phyloP scores from a whole-genome alignment of 2,797 vertebrate genomes.

The Threskiornis aethiopicus region DNA sequence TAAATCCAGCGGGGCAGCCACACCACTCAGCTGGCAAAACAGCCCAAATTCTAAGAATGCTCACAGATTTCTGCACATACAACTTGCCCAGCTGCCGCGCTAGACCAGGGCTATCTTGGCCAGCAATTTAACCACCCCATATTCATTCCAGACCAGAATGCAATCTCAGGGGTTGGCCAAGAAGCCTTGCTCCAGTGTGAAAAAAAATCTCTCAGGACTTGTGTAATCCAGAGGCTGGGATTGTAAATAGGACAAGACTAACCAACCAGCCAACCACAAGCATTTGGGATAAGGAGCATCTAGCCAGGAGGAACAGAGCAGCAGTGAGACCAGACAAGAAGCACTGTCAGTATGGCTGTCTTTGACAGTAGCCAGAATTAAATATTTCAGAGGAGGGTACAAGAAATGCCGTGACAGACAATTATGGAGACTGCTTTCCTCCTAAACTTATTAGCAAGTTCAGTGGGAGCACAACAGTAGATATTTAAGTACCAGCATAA shows the following conservation, averaged over 20 bases:
- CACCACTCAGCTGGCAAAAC: not conserved
- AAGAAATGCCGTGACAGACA: not conserved
- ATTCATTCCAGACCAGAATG: not conserved
- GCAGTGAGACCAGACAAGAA: not conserved
- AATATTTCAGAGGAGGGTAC: not conserved
- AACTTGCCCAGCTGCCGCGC: not conserved
- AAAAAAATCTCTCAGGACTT: not conserved
- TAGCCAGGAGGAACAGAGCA: not conserved
- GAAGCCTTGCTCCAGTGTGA: not conserved
- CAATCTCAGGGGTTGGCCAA: not conserved
- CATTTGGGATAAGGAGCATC: conserved; percentile 3
- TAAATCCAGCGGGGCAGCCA: not conserved
- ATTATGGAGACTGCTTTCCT: not conserved
- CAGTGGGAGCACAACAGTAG: not conserved
- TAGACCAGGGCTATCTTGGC: not conserved
- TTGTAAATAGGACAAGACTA: conserved; percentile 8
- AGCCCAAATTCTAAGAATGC: not conserved
- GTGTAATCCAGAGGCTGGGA: not conserved
- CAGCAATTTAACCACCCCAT: not conserved
- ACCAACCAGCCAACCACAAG: conserved; percentile 28
- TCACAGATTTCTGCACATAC: not conserved
- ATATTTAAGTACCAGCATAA: not conserved
- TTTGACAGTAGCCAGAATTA: not conserved
- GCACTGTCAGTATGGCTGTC: not conserved
- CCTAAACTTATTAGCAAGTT: not conserved